phyloP scores from a whole-genome alignment of 1,140 invertebrate genomes.

The Tetraneura akinire region DNA sequence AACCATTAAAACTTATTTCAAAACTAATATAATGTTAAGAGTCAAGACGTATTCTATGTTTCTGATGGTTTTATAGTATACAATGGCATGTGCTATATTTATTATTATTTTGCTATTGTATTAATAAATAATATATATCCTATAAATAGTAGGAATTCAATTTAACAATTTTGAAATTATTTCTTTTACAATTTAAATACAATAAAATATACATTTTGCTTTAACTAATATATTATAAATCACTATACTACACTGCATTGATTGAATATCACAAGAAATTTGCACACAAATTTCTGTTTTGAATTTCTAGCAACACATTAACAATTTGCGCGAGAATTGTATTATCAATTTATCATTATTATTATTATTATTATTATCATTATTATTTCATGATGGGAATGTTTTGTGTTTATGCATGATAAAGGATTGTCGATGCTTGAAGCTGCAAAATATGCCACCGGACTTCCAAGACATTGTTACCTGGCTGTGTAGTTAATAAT shows the following conservation, averaged over 20 bases:
- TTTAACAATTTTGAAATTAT: conserved; percentile 1
- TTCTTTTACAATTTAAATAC: background rate
- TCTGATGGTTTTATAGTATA: background rate
- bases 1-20: no score
- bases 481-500: conserved; percentile 48
- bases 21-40: no score
- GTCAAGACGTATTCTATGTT: no score
- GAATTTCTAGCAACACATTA: background rate
- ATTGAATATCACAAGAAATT: conserved; percentile 34
- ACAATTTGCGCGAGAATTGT: conserved; percentile 9
- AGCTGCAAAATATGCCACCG: conserved; percentile 49
- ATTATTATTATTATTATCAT: conserved; percentile 16
- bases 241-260: conserved; percentile 1
- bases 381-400: conserved; percentile 37
- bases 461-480: conserved; percentile 49
- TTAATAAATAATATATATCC: background rate
- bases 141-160: background rate
- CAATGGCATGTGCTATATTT: conserved; percentile 1
- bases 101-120: conserved; percentile 9
- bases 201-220: conserved; percentile 12
- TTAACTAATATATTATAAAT: conserved; percentile 8
- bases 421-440: conserved; percentile 49
- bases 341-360: no score
- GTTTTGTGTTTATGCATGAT: conserved; percentile 51
- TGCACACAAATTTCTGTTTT: conserved; percentile 26